phyloP scores from a whole-genome alignment of 2,888 invertebrate genomes.

The Netelia melanura region DNA sequence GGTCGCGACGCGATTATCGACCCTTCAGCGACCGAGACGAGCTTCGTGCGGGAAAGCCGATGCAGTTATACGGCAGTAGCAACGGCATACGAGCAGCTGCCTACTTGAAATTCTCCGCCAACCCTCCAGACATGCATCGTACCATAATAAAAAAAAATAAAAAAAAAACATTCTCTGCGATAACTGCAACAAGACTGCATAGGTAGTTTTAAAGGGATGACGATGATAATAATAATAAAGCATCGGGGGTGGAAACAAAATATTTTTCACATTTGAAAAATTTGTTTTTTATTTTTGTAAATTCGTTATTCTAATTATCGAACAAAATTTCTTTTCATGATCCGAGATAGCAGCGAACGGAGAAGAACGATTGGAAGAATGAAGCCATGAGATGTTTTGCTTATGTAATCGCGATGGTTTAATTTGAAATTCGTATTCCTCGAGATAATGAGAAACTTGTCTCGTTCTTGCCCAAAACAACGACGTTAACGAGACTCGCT shows the following conservation, averaged over 20 bases:
- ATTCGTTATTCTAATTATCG: neutral
- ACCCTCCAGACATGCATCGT: neutral
- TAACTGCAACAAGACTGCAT: too few relatives aligned
- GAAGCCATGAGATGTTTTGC: neutral
- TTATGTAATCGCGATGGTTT: conserved; percentile 8
- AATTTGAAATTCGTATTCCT: conserved; percentile 4
- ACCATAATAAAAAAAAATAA: neutral
- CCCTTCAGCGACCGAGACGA: conserved; percentile 36
- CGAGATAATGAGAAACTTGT: conserved; percentile 46
- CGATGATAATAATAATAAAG: neutral
- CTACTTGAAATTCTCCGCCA: conserved; percentile 9
- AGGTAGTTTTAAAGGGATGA: too few relatives aligned
- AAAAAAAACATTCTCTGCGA: too few relatives aligned
- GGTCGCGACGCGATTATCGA: conserved; percentile 67
- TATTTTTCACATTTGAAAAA: neutral
- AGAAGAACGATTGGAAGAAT: neutral
- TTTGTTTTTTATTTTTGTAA: neutral
- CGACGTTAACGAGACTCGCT: conserved; percentile 23
- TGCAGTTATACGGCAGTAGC: conserved; percentile 15
- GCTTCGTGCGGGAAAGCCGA: conserved; percentile 21
- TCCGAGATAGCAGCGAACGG: neutral
- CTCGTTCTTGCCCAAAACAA: neutral
- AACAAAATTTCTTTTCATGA: neutral
- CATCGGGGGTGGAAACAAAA: neutral
- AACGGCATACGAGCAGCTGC: neutral